These are phyloP conservation scores for Nycteola revayana DNA, from an alignment of 2,888 invertebrate species.

Conservation along the genomic window DNA sequence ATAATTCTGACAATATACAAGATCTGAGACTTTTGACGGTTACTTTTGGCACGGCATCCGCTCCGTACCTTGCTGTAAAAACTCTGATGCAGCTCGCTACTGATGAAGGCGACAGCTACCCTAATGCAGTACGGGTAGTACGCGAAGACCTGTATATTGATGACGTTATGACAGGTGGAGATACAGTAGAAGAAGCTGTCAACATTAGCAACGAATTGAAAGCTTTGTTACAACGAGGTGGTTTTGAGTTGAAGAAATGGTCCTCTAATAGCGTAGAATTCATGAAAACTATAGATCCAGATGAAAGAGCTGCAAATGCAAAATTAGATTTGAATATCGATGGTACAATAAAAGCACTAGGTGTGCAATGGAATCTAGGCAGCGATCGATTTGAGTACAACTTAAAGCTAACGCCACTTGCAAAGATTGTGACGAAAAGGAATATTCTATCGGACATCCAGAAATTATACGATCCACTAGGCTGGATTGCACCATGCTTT, in stretches of 20 bases:
- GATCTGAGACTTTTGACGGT: neutral
- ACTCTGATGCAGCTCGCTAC: neutral
- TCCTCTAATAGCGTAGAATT: conserved; percentile 3
- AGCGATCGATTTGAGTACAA: conserved; percentile 26
- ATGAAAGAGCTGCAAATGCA: conserved; percentile 6
- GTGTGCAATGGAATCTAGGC: conserved; percentile 22
- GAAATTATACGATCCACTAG: conserved; percentile 18
- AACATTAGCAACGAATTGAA: neutral
- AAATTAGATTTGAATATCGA: conserved; percentile 12
- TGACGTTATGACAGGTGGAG: neutral
- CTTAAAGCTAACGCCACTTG: conserved; percentile 3
- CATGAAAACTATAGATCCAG: conserved; percentile 3
- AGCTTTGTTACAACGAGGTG: neutral
- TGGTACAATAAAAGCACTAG: conserved; percentile 22
- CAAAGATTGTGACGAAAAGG: conserved; percentile 10
- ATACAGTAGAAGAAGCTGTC: neutral
- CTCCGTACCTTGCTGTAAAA: conserved; percentile 1
- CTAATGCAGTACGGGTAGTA: neutral
- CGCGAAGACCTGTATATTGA: conserved; percentile 1
- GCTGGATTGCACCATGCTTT: conserved; percentile 14
- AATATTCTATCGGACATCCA: conserved; percentile 17
- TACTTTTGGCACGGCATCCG: conserved; percentile 1
- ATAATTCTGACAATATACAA: neutral
- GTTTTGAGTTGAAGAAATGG: conserved; percentile 4
- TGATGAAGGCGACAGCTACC: neutral